Base-by-base conservation (phyloP, 2,113 vertebrate species). In the Anolis sagrei region DNA sequence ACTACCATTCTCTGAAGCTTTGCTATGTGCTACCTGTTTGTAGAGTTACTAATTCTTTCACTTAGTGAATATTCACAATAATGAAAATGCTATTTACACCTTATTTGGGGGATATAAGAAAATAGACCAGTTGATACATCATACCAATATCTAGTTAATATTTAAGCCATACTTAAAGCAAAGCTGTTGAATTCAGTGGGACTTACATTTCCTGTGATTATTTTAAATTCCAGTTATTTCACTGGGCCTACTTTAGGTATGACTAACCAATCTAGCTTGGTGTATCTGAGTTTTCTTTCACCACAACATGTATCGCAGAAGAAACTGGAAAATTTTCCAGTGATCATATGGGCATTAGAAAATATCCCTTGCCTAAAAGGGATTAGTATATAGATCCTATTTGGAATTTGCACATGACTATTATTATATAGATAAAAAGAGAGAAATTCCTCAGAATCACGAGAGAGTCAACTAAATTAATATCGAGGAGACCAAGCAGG, bases 371-470 rank as follows among this genome's bases (percentile, higher is more conserved):
- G 70, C 79, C 86, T 88, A 90, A 94, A 81, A 61, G 83, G 91
- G 89, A 94, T 95, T 95, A 94, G 89, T 25, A 80, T 62, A 13
- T 83, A 93, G 86, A 90, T 90, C 92, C 95, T 80, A 93, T 87
- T 88, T 90, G 86, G 85, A 94, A 90, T 91, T 91, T 93, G 91
- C 90, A 92, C 89, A 90, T 91, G 90, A 93, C 79, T 61, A 29
- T 86, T 91, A 93, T 85, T 90, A 32, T 83, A 86, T 85, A 87
- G 80, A 86, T 94, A 90, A 93, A 94, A 93, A 86, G 79, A 68
- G 88, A 29, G 0, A 72, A 92, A 95, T 94, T 93, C 93, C 89
- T 93, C 23, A n/a, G 89, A 92, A 84, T 92, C 87, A 92, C 83
- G 54, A 87, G 78, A 76, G 89, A 87, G 73, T 91, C 7, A 54